These are phyloP conservation scores for Lochmaea capreae DNA, from an alignment of 2,888 invertebrate genomes.

Conservation along the genomic window DNA sequence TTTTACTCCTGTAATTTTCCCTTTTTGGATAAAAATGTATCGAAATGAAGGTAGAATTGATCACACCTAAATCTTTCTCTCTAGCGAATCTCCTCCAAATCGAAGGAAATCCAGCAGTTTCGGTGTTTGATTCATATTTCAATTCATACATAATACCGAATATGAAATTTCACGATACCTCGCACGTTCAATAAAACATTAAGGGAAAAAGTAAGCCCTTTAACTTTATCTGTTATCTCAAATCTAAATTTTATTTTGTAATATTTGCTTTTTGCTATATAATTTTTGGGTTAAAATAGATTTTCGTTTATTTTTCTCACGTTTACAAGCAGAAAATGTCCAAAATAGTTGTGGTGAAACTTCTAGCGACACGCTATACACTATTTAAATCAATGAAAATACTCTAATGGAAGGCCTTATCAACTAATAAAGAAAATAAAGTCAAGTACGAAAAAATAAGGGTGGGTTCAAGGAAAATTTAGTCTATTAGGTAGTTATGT, in stretches of 20 bases:
- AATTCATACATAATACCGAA: not conserved
- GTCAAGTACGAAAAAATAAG: not conserved
- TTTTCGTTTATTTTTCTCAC: conserved; percentile 23
- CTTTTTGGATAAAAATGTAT: not conserved
- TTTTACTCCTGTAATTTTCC: too few relatives aligned
- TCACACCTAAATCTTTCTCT: not conserved
- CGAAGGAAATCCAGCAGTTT: not conserved
- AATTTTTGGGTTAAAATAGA: conserved; percentile 27
- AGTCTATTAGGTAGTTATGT: too few relatives aligned
- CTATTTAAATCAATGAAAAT: conserved; percentile 13
- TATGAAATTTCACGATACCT: conserved; percentile 22
- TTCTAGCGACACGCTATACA: conserved; percentile 19
- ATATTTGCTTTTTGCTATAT: conserved; percentile 30
- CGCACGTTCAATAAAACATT: conserved; percentile 33
- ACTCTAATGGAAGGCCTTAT: not conserved
- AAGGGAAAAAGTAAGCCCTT: conserved; percentile 10
- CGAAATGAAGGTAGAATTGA: not conserved
- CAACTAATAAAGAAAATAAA: not conserved
- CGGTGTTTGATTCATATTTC: conserved; percentile 9
- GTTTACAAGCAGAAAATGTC: not conserved
- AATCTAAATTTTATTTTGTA: conserved; percentile 16
- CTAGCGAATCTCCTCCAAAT: not conserved
- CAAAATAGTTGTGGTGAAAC: conserved; percentile 5
- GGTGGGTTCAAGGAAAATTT: too few relatives aligned
- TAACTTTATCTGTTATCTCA: not conserved